Evolutionary conservation across 2,888 invertebrate genomes (phyloP).

Genomic region (Ophion obscuratus): DNA sequence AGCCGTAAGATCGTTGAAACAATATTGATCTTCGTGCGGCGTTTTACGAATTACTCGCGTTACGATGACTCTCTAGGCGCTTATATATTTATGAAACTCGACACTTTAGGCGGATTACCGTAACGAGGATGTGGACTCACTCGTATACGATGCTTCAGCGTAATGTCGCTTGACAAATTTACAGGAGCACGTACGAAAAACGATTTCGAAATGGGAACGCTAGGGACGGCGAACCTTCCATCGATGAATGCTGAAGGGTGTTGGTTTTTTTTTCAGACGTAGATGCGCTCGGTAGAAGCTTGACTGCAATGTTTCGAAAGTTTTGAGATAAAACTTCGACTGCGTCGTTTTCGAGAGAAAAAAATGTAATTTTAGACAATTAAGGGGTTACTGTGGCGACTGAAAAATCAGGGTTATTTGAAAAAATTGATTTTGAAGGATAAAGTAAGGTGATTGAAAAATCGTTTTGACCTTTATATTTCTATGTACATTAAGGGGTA

Average conservation of each 20-base stretch:
- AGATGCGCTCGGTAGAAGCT: background rate
- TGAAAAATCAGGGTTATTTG: no score
- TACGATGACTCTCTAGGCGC: slow-evolving; percentile 17
- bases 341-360: background rate
- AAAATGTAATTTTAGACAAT: background rate
- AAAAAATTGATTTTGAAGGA: no score
- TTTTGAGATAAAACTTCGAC: background rate
- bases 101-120: slow-evolving; percentile 29
- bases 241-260: background rate
- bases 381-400: no score
- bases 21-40: slow-evolving; percentile 64
- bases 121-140: background rate
- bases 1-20: slow-evolving; percentile 55
- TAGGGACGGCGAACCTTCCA: background rate
- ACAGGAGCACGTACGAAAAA: background rate
- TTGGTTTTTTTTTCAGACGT: background rate
- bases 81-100: slow-evolving; percentile 1
- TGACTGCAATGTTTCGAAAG: background rate
- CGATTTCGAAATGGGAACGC: background rate
- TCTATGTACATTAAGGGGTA: no score
- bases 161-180: background rate
- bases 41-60: slow-evolving; percentile 54
- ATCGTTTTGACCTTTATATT: no score
- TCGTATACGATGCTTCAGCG: background rate
- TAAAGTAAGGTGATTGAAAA: no score